Evolutionary conservation across 2,113 vertebrate species (phyloP).

Genomic region (Ctenomys sociabilis): DNA sequence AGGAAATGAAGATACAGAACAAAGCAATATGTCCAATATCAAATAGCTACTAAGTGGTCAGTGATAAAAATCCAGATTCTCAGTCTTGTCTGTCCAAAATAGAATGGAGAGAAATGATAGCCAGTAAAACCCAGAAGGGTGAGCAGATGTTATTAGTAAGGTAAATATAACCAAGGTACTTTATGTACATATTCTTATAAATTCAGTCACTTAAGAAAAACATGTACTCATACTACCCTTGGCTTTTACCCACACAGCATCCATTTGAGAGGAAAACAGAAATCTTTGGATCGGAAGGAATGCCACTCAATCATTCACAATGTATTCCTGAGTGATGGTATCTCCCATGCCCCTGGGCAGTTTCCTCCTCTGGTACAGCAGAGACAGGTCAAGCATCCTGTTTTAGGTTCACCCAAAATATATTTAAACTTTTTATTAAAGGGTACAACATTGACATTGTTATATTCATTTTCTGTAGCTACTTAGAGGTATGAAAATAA

Average conservation of each 20-base stretch:
- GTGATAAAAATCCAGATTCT: not conserved
- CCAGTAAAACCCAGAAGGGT: not conserved
- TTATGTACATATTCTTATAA: not conserved
- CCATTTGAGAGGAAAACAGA: not conserved
- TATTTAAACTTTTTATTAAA: conserved; percentile 61
- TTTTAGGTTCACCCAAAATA: conserved; percentile 41
- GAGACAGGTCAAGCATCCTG: not conserved
- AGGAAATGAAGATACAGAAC: not conserved
- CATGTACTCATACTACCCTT: not conserved
- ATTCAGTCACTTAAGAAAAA: not conserved
- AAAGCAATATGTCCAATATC: not conserved
- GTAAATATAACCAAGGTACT: not conserved
- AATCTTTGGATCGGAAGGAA: not conserved
- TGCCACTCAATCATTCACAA: not conserved
- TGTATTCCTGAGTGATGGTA: not conserved
- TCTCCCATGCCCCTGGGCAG: not conserved
- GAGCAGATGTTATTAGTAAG: not conserved
- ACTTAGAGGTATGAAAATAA: conserved; percentile 69
- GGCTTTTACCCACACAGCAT: not conserved
- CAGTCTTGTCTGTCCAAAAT: not conserved
- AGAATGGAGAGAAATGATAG: not conserved
- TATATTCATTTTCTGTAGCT: conserved; percentile 58
- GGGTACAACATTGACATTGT: conserved; percentile 25
- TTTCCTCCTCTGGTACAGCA: too few relatives aligned
- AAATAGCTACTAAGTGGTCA: not conserved